Conservation (phyloP, 1,140 invertebrate genomes). For the Stegodyphus mimosarum region DNA sequence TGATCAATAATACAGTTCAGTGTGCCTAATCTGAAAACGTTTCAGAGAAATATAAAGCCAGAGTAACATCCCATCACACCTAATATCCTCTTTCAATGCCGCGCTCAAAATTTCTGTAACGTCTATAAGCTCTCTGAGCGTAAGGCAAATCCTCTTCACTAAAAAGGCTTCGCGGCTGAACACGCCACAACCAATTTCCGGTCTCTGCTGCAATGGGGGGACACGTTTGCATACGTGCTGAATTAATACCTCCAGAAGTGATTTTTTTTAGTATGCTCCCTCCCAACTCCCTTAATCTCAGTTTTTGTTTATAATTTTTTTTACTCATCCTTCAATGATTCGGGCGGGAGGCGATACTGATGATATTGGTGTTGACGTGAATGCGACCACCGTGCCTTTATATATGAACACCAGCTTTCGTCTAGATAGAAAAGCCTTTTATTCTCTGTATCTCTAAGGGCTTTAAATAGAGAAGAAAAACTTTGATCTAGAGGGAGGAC, state of each 20-base stretch:
- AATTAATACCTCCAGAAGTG: constrained; percentile 33
- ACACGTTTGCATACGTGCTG: constrained; percentile 47
- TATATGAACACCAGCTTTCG: neutral
- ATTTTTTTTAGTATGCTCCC: neutral
- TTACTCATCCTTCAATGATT: neutral
- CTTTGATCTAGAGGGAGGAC: neutral
- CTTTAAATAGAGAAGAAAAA: neutral
- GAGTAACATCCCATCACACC: no score
- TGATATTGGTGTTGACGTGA: constrained; percentile 9
- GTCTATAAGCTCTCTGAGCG: no score
- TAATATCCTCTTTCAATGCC: no score
- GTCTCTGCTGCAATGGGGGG: constrained; percentile 6
- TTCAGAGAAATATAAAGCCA: no score
- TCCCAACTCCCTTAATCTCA: neutral
- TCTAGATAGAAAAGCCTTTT: neutral
- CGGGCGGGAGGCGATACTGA: constrained; percentile 1
- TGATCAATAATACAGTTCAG: no score
- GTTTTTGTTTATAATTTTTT: constrained; percentile 1
- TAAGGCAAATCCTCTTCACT: neutral
- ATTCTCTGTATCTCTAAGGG: neutral
- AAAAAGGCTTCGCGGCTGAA: neutral
- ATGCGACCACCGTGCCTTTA: neutral
- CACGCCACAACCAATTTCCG: constrained; percentile 25
- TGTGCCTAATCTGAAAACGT: no score
- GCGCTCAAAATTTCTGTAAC: no score